Base-by-base conservation (phyloP, 1,140 invertebrate species). In the Dolichoris vasculosae region DNA sequence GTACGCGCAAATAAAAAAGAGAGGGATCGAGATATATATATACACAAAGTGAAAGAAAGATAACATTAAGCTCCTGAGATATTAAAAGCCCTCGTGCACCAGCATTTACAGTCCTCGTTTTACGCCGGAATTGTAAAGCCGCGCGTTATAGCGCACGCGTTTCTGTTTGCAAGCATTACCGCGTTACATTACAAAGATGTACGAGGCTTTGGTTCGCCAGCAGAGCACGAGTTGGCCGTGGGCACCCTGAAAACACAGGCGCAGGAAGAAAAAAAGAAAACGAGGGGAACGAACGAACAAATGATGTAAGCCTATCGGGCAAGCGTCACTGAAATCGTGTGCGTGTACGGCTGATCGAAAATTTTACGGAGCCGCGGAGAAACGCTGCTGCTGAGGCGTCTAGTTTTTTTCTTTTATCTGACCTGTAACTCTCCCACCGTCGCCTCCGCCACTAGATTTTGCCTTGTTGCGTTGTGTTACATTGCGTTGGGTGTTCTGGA, bases 341-440 rank as follows among this genome's bases (percentile, higher is more conserved):
- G 13, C 13, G 43, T 30, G 48, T 17, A 17, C 73, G 75, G 17
- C 75, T 32, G 75, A 78, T 59, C 48, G 32, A 78, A 59, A 78
- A 59, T 9, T 69, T 71, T 32, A 81, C 79, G 79, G 13, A 35
- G 78, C 26, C 38, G n/a, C 78, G 78, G 77, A 79, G 55, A 80
- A 81, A 81, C 43, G 64, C 35, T 30, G 38, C 35, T 35, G 46
- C n/a, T 35, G 63, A 81, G 48, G 79, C 79, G 32, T 48, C 63
- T 35, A n/a, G 30, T n/a, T 48, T 32, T 69, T 67, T n/a, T 30
- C 13, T 32, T 43, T n/a, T n/a, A n/a, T n/a, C n/a, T n/a, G n/a
- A 63, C 17, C n/a, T 38, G 20, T 46, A 23, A 0, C n/a, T 46
- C 13, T 38, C 17, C n/a, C 35, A 3, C 69, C 13, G 9, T 17